phyloP scores from a whole-genome alignment of 2,888 invertebrate genomes.

The Drosophila pseudotakahashii region DNA sequence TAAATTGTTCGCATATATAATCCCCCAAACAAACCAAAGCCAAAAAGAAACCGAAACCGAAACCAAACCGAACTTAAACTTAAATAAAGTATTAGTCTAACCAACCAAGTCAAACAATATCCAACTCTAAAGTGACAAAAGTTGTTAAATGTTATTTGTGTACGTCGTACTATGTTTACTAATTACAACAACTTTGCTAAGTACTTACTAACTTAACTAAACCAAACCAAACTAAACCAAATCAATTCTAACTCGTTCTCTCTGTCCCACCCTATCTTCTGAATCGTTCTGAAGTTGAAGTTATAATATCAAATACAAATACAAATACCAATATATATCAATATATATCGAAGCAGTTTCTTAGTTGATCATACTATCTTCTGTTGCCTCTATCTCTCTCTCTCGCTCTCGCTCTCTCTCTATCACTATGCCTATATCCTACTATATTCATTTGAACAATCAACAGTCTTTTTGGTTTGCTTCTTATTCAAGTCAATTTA shows the following conservation, averaged over 20 bases:
- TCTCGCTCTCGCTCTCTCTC: conserved; percentile 26
- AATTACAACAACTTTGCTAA: conserved; percentile 68
- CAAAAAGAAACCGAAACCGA: conserved; percentile 54
- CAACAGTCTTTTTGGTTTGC: conserved; percentile 60
- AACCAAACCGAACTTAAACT: conserved; percentile 56
- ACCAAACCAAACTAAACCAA: conserved; percentile 61
- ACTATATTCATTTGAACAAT: conserved; percentile 55
- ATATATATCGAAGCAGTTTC: conserved; percentile 68
- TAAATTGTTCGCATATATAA: conserved; percentile 80
- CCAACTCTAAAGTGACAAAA: conserved; percentile 67
- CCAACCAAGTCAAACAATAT: conserved; percentile 63
- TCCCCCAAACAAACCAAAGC: conserved; percentile 62
- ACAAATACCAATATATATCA: conserved; percentile 33
- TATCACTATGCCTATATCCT: conserved; percentile 40
- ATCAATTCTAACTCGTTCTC: conserved; percentile 41
- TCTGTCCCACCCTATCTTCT: conserved; percentile 34
- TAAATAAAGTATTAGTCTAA: conserved; percentile 79
- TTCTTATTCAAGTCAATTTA: conserved; percentile 51
- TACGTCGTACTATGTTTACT: conserved; percentile 80
- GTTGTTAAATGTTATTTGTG: conserved; percentile 81
- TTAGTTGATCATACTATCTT: conserved; percentile 75
- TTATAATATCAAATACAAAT: conserved; percentile 46
- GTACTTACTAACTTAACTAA: conserved; percentile 70
- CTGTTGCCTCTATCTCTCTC: conserved; percentile 65
- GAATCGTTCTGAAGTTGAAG: conserved; percentile 65